Conservation (phyloP, 2,113 vertebrate genomes). For the Gobio gobio region DNA sequence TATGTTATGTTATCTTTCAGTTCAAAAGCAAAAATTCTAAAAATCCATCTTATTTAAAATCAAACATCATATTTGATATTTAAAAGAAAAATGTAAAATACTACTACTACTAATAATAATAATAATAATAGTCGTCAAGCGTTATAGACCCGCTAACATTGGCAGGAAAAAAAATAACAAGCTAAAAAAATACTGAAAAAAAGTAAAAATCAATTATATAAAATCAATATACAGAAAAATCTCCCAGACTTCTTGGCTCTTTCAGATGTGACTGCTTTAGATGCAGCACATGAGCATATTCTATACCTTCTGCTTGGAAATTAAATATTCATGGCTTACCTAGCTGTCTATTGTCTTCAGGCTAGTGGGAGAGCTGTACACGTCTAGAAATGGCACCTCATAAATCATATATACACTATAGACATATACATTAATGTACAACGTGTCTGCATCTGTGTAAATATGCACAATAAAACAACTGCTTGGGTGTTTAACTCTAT, state of each 20-base stretch:
- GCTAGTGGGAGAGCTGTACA: conserved; percentile 78
- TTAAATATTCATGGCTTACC: conserved; percentile 84
- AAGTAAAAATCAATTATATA: neutral
- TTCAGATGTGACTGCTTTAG: conserved; percentile 72
- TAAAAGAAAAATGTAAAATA: too few species aligned
- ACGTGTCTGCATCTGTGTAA: conserved; percentile 56
- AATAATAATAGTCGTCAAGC: neutral
- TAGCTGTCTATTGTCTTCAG: conserved; percentile 82
- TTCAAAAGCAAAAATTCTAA: too few species aligned
- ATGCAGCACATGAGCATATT: conserved; percentile 72
- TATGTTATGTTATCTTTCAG: neutral
- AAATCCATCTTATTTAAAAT: neutral
- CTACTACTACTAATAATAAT: too few species aligned
- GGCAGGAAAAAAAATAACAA: neutral
- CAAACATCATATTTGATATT: neutral
- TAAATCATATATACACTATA: conserved; percentile 80
- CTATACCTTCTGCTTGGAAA: conserved; percentile 78
- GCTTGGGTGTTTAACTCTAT: conserved; percentile 65
- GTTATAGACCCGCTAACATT: neutral
- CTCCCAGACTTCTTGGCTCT: conserved; percentile 48
- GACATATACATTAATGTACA: conserved; percentile 71
- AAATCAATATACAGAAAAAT: neutral
- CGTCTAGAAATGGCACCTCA: conserved; percentile 78
- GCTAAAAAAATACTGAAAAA: neutral
- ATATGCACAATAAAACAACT: conserved; percentile 66